Percentiles rank a stretch among this genome's conserved stretches.
Evolutionary conservation across 2,888 invertebrate species (phyloP).

Genomic region (Euzophera pinguis): DNA sequence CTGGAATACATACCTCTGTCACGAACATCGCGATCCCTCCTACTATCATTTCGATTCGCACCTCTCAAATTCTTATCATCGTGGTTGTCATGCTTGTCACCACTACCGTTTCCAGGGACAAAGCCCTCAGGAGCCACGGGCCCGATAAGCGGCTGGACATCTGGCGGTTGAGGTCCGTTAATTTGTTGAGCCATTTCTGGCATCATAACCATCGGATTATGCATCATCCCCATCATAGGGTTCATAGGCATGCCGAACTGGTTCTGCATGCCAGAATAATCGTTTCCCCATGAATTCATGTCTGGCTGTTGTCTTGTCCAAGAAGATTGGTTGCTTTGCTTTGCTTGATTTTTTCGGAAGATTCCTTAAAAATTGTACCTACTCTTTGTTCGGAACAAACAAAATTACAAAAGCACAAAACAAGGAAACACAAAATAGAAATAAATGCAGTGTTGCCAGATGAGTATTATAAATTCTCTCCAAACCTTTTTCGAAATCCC

Average conservation of each 20-base stretch:
- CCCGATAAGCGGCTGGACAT: slow-evolving; percentile 22
- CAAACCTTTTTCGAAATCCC: no score
- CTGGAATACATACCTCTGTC: not conserved
- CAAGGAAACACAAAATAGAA: no score
- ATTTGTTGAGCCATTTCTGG: slow-evolving; percentile 14
- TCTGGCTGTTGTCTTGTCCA: not conserved
- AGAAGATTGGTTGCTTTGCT: not conserved
- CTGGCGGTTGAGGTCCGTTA: slow-evolving; percentile 19
- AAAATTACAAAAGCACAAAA: no score
- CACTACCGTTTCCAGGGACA: not conserved
- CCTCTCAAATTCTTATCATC: slow-evolving; percentile 23
- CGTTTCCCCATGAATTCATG: slow-evolving; percentile 22
- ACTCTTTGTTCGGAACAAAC: no score
- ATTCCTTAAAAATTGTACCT: no score
- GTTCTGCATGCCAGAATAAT: slow-evolving; percentile 15
- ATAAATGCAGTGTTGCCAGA: no score
- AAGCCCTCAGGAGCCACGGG: slow-evolving; percentile 26
- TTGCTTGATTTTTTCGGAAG: no score
- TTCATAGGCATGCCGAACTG: slow-evolving; percentile 21
- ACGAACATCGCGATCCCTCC: slow-evolving; percentile 13
- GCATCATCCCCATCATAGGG: slow-evolving; percentile 18
- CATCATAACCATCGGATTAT: slow-evolving; percentile 25
- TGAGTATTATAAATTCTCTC: no score
- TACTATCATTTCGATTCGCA: slow-evolving; percentile 25
- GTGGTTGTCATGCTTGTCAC: slow-evolving; percentile 9